Evolutionary conservation across 2,888 invertebrate genomes (phyloP), one percentile per base, ranked within the genome.

Genomic region (Macrophya annulata): DNA sequence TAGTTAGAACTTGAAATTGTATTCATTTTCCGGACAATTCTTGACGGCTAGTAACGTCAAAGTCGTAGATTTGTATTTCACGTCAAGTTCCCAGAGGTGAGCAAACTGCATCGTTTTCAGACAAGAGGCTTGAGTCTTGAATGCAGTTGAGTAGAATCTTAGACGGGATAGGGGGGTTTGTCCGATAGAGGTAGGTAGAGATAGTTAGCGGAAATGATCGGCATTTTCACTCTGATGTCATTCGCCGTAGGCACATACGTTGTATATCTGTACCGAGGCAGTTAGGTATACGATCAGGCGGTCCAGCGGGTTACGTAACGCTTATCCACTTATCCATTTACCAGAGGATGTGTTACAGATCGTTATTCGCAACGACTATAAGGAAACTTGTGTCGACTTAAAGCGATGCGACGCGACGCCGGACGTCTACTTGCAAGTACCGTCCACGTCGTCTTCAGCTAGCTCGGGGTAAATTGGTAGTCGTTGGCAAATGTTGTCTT

Each of bases 271-370:
- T 72, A 74, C 45, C n/a, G 0, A 45, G 74, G 74, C 45, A 74
- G 74, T 74, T 74, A 74, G 77, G 51, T 77, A 74, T 74, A 74
- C 45, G 74, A 45, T 45, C 43, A 83, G 83, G 83, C 71, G 83
- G 83, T 83, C 71, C 71, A 71, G 83, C 83, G 83, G 71, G 83
- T 83, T 83, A 51, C 83, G 83, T 45, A 83, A 83, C 68, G 83
- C 83, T 83, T 83, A 83, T 83, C 83, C 83, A 83, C 83, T 83
- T 83, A 83, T 83, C 83, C 83, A 83, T 83, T 83, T 83, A 83
- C 83, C 68, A 48, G 83, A 83, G 83, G 83, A 83, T 83, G 83
- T 83, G 83, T 83, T 83, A 83, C 83, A 83, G 83, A 83, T 83
- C 83, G 83, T 83, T 83, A 83, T 83, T 83, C 68, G 68, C 68